Evolutionary conservation across 1,140 invertebrate genomes (phyloP), one percentile per base, ranked within the genome.

Genomic region (Hycleus cichorii): DNA sequence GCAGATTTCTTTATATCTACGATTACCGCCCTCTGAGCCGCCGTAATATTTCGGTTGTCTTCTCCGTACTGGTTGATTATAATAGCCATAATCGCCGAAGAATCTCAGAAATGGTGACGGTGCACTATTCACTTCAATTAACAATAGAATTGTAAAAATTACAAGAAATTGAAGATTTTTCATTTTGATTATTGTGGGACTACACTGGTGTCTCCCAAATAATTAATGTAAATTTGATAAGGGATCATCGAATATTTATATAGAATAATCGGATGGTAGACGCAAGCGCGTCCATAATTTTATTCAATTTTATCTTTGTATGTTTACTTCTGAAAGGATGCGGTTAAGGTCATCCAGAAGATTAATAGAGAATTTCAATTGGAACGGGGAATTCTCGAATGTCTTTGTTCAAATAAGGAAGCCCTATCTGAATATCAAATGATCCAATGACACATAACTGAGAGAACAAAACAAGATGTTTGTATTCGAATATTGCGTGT

Each of bases 1-100:
- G 56, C 72, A 74, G 42, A 74, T 71, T 1, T 58, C 32, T 42
- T 66, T 66, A 55, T 71, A 74, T 25, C 71, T 47, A 10, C 64
- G 58, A 25, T 66, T 69, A 42, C 66, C 64, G 10, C 53, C 47
- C 3, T 39, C 47, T 27, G 32, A 8, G 39, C 53, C 46, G 10
- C 48, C 51, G 39, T 53, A 44, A 12, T 45, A 46, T 46, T 45
- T 45, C 5, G 51, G 51, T 12, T 26, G 18, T 9, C 51, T n/a
- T 46, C 32, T 32, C 1, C 18, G 18, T 18, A 18, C 18, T 32
- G 44, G 51, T n/a, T 12, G 7, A 12, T 42, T 25, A 26, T 53
- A 46, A 38, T 53, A 53, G 10, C 27, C 51, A 7, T 50, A 32
- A 39, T 24, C 18, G 4, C 42, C 25, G 11, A 53, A 53, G 8